Evolutionary conservation across 2,888 invertebrate genomes (phyloP).

Genomic region (Pyrrhosoma nymphula): DNA sequence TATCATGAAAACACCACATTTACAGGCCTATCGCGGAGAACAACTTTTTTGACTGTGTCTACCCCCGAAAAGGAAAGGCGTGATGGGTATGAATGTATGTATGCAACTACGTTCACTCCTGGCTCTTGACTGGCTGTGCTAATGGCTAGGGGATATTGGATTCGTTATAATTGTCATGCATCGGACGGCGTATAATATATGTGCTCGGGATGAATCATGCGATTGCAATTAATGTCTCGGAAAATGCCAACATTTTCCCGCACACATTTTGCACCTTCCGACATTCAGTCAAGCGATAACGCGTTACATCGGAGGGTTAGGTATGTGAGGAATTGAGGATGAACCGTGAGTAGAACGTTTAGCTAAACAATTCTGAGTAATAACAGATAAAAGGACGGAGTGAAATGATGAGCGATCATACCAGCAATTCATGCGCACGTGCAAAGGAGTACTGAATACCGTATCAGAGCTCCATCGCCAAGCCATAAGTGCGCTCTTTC

Average conservation of each 20-base stretch:
- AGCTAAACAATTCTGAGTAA: not conserved
- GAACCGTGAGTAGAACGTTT: not conserved
- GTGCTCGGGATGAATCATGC: not conserved
- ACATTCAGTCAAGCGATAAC: not conserved
- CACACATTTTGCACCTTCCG: not conserved
- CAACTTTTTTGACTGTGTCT: too few species aligned
- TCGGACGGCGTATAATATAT: too few species aligned
- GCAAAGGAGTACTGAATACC: not conserved
- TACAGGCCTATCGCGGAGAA: too few species aligned
- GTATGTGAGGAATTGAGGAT: not conserved
- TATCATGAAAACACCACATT: too few species aligned
- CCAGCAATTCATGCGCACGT: not conserved
- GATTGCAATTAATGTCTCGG: not conserved
- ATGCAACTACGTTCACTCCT: too few species aligned
- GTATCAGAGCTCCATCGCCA: not conserved
- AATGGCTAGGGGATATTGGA: not conserved
- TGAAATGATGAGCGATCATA: not conserved
- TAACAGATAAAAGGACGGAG: not conserved
- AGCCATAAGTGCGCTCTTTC: not conserved
- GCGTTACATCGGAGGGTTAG: not conserved
- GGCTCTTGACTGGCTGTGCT: not conserved
- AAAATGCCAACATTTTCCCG: not conserved
- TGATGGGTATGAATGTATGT: too few species aligned
- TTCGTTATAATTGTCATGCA: not conserved
- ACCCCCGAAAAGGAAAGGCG: too few species aligned